A percentile compares a stretch with the other conserved stretches of the same genome.
Evolutionary conservation across 2,113 vertebrate genomes (phyloP).

Genomic region (Poecile atricapillus): DNA sequence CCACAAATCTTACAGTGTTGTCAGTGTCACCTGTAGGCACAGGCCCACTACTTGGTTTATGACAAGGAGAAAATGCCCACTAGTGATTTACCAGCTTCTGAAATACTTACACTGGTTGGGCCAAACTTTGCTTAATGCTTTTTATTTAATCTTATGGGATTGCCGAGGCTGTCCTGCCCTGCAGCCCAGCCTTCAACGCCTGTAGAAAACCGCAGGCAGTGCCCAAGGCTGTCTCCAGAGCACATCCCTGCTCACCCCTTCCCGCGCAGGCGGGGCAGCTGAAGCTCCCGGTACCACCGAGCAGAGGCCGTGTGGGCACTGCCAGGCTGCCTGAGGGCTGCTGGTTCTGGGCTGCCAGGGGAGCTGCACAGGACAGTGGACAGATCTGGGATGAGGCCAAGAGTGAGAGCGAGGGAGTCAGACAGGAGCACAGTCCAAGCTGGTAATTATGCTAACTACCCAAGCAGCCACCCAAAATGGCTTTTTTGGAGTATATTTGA

Average conservation of each 20-base stretch:
- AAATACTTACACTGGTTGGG: neutral
- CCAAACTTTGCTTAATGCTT: neutral
- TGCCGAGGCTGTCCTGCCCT: neutral
- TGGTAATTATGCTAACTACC: neutral
- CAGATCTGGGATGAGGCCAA: neutral
- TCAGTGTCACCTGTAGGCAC: neutral
- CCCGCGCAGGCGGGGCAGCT: accelerated
- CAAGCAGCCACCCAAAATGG: neutral
- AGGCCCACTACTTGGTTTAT: neutral
- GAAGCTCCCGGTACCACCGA: accelerated
- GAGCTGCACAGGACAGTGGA: neutral
- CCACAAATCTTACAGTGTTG: neutral
- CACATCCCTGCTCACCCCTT: neutral
- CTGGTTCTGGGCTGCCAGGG: neutral
- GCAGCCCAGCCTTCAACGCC: neutral
- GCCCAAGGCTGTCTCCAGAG: neutral
- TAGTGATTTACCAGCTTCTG: neutral
- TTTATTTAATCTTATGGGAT: neutral
- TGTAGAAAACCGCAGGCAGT: neutral
- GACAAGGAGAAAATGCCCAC: neutral
- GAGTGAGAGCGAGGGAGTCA: neutral
- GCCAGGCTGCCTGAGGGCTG: neutral
- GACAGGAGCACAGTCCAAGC: neutral
- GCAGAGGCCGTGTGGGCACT: neutral
- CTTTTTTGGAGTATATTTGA: neutral